A percentile compares a stretch with the other conserved stretches of the same genome.
These are phyloP conservation scores for Leptatherina wallacei DNA, from an alignment of 2,797 vertebrate genomes.

Conservation along the genomic window DNA sequence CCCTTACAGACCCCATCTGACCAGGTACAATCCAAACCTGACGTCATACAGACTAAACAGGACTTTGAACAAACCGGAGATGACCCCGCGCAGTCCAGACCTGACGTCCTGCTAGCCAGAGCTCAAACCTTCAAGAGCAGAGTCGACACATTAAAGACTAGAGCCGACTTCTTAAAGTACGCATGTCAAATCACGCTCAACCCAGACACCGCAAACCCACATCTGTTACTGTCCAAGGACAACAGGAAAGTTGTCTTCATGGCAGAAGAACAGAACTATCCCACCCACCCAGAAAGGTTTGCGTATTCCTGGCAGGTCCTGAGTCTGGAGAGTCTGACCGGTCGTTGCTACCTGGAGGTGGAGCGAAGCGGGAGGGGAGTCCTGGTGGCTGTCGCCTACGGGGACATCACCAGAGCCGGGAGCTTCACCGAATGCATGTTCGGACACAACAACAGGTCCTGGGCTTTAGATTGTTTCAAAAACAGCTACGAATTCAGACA, in stretches of 20 bases:
- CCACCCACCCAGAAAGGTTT: constrained; percentile 20
- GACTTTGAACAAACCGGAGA: no score
- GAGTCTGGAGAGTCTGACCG: constrained; percentile 30
- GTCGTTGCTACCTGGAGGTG: constrained; percentile 40
- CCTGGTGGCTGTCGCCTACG: constrained; percentile 17
- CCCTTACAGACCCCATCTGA: no score
- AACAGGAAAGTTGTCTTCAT: constrained; percentile 3
- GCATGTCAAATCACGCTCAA: constrained; percentile 25
- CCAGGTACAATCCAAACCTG: no score
- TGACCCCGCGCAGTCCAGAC: no score
- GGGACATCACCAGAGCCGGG: constrained; percentile 16
- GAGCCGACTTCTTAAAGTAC: constrained; percentile 4
- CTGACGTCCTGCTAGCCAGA: background rate
- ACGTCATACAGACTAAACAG: no score
- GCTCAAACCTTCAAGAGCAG: background rate
- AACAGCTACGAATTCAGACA: constrained; percentile 18
- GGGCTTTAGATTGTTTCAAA: constrained; percentile 33
- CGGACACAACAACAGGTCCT: constrained; percentile 33
- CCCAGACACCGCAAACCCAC: constrained; percentile 24
- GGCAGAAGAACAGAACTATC: constrained; percentile 5
- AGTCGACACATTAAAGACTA: background rate
- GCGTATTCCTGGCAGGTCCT: constrained; percentile 38
- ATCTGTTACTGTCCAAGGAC: constrained; percentile 4
- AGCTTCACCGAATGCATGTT: constrained; percentile 15
- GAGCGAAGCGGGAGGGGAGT: constrained; percentile 18